Evolutionary conservation across 2,888 invertebrate genomes (phyloP).

Genomic region (Drosophila borborema): DNA sequence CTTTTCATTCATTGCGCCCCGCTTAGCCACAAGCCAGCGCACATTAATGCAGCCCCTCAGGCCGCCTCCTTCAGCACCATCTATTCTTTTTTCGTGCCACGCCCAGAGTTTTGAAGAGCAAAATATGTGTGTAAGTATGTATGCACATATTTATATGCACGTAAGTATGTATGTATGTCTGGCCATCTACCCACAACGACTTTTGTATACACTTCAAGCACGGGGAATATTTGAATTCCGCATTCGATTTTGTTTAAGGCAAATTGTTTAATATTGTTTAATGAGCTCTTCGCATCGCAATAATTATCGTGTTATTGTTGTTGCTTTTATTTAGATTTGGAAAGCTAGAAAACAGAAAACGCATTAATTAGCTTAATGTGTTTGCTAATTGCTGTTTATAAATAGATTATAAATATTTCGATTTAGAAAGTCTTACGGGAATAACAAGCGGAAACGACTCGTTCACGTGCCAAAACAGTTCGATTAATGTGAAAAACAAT

Average conservation of each 20-base stretch:
- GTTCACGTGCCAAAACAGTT: too few species aligned
- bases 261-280: conserved; percentile 3
- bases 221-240: neutral
- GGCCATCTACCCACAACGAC: neutral
- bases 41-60: conserved; percentile 6
- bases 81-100: conserved; percentile 21
- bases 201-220: neutral
- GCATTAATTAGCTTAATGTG: conserved; percentile 2
- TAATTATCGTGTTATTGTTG: neutral
- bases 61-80: neutral
- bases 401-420: neutral
- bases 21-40: conserved; percentile 23
- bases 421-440: neutral
- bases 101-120: conserved; percentile 30
- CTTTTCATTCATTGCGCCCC: conserved; percentile 31
- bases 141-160: neutral
- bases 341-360: neutral
- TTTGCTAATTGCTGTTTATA: neutral
- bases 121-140: neutral
- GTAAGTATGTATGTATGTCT: neutral
- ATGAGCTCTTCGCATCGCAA: neutral
- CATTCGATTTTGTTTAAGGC: neutral
- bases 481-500: too few species aligned
- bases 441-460: neutral
- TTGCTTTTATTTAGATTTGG: neutral